phyloP scores from a whole-genome alignment of 53 echinoderm and acorn worm genomes.

The Echinometra lucunter region DNA sequence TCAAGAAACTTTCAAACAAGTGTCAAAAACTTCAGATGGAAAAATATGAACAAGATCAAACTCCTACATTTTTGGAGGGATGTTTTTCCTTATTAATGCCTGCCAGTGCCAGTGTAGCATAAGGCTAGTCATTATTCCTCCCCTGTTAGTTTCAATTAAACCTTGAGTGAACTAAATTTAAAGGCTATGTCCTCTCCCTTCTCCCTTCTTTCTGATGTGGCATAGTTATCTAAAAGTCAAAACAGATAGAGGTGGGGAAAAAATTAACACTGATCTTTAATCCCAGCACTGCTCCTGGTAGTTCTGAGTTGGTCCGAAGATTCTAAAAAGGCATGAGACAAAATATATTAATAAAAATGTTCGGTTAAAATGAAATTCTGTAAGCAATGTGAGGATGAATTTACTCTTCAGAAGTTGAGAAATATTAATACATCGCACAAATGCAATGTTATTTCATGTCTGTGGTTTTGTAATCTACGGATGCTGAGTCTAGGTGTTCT shows the following conservation, averaged over 20 bases:
- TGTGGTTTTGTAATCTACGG: background rate
- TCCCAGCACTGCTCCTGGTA: background rate
- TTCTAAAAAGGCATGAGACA: background rate
- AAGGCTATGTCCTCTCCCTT: background rate
- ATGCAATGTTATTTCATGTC: background rate
- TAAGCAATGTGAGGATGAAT: background rate
- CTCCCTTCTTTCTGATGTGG: background rate
- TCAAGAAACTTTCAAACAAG: background rate
- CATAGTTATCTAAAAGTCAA: background rate
- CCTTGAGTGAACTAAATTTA: no score
- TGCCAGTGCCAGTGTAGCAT: no score
- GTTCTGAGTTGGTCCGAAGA: background rate
- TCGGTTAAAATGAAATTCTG: background rate
- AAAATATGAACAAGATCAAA: no score
- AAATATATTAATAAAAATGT: background rate
- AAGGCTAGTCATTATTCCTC: background rate
- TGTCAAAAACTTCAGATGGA: no score
- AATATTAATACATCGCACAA: background rate
- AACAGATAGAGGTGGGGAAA: conserved; percentile 1
- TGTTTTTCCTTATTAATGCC: no score
- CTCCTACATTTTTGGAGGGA: no score
- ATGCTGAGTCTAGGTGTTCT: background rate
- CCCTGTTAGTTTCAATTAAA: background rate
- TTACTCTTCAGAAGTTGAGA: background rate
- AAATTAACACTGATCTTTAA: background rate